A percentile compares a stretch with the other conserved stretches of the same genome.
Conservation (phyloP, 2,113 vertebrate species). For the Paradoxurus hermaphroditus region DNA sequence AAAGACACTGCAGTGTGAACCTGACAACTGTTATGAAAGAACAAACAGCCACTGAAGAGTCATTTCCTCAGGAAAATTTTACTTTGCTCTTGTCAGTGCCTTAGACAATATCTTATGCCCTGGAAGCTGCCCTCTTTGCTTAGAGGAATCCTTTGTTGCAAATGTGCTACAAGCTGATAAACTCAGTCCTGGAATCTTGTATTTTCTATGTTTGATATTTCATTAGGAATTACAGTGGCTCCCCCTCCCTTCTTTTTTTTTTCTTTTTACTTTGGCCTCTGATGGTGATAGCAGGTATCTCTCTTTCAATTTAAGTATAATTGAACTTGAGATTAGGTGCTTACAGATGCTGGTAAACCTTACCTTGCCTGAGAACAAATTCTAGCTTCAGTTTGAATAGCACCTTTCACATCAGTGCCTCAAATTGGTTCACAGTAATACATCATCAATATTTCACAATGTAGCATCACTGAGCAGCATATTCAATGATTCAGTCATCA, state of each 20-base stretch:
- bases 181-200: conserved; percentile 2
- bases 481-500: conserved; percentile 9
- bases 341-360: neutral
- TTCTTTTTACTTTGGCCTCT: conserved; percentile 20
- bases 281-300: neutral
- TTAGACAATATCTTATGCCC: neutral
- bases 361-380: conserved; percentile 61
- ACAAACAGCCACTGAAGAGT: neutral
- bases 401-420: conserved; percentile 37
- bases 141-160: neutral
- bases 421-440: conserved; percentile 51
- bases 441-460: conserved; percentile 67
- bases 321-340: conserved; percentile 55
- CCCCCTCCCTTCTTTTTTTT: neutral
- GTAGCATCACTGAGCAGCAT: neutral
- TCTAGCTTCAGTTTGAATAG: conserved; percentile 45
- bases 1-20: neutral
- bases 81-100: neutral
- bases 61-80: conserved; percentile 20
- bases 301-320: conserved; percentile 60
- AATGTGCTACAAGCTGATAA: conserved; percentile 47
- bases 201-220: conserved; percentile 50
- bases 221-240: conserved; percentile 7
- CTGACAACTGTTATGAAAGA: neutral
- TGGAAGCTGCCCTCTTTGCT: neutral